Evolutionary conservation across 2,888 invertebrate genomes (phyloP).

Genomic region (Didymodactylos carnosus): DNA sequence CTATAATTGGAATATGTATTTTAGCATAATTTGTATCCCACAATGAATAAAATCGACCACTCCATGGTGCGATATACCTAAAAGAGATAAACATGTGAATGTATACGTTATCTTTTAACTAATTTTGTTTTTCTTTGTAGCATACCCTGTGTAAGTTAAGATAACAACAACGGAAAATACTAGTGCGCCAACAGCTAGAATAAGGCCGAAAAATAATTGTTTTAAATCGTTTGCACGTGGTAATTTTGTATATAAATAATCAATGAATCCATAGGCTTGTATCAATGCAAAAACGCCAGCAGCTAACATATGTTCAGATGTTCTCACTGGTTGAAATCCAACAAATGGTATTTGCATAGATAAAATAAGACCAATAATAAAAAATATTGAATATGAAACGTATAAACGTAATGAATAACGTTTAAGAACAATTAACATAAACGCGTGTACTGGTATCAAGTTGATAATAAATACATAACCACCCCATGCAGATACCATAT

Average conservation of each 20-base stretch:
- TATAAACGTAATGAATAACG: conserved; percentile 73
- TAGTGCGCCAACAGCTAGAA: conserved; percentile 53
- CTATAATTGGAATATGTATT: conserved; percentile 96
- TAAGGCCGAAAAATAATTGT: conserved; percentile 52
- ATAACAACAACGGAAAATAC: conserved; percentile 65
- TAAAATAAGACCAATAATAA: conserved; percentile 72
- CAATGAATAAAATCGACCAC: conserved; percentile 84
- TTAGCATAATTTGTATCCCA: conserved; percentile 99
- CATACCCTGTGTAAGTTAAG: conserved; percentile 67
- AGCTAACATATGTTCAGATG: conserved; percentile 98
- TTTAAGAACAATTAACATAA: conserved; percentile 71
- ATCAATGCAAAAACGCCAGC: conserved; percentile 43
- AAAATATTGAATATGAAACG: conserved; percentile 84
- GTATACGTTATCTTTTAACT: too few species aligned
- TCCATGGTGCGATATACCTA: conserved; percentile 92
- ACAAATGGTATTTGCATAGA: conserved; percentile 70
- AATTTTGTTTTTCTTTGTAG: too few species aligned
- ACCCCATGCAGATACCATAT: conserved; percentile 99
- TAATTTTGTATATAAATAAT: conserved; percentile 64
- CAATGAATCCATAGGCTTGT: conserved; percentile 25
- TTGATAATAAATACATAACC: conserved; percentile 99
- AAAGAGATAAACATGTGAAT: too few species aligned
- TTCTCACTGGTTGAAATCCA: conserved; percentile 92
- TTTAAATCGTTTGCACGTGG: conserved; percentile 65
- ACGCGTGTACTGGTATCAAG: conserved; percentile 88